These are phyloP conservation scores for Antedon bifida DNA, from an alignment of 35 echinoderm and acorn worm species.

Conservation along the genomic window DNA sequence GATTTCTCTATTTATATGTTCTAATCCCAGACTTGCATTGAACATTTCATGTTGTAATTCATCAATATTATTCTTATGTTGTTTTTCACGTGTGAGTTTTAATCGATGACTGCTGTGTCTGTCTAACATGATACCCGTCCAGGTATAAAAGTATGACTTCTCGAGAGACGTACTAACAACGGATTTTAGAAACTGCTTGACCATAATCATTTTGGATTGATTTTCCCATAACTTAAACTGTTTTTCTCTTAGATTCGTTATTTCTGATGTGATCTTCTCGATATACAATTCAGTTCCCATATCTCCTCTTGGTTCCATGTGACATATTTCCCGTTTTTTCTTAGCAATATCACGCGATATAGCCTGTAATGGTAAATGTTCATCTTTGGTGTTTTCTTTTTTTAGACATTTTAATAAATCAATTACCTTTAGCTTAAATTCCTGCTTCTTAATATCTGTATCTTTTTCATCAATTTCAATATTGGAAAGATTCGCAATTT, in stretches of 20 bases:
- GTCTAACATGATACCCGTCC: neutral
- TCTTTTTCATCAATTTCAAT: neutral
- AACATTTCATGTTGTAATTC: neutral
- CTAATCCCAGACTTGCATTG: neutral
- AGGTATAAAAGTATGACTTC: neutral
- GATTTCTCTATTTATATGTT: constrained; percentile 21
- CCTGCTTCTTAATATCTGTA: neutral
- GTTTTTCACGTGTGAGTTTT: neutral
- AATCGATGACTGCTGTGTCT: neutral
- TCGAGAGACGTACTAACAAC: neutral
- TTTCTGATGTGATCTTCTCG: neutral
- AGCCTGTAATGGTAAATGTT: neutral
- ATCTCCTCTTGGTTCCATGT: neutral
- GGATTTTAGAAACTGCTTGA: neutral
- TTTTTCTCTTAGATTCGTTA: neutral
- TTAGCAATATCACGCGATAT: neutral
- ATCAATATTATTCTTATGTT: neutral
- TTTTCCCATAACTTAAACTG: neutral
- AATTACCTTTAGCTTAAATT: neutral
- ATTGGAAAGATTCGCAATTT: neutral
- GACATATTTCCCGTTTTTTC: neutral
- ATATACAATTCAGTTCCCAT: neutral
- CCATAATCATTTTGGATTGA: neutral
- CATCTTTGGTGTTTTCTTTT: neutral
- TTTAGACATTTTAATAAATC: neutral